Evolutionary conservation across 2,797 vertebrate genomes (phyloP).

Genomic region (Cossypha dichroa): DNA sequence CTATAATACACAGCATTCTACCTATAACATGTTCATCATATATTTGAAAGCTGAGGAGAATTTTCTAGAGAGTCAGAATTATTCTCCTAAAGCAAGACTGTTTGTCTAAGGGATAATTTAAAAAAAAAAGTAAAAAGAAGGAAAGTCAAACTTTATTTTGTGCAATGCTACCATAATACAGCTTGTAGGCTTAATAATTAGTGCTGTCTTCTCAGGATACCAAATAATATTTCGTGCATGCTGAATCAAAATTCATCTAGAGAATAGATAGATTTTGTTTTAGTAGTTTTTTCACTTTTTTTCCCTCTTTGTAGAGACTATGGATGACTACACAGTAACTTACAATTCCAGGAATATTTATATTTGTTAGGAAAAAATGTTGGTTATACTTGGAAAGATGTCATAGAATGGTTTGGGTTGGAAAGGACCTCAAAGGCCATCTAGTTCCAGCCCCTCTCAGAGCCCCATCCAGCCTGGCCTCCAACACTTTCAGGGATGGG

Average conservation of each 20-base stretch:
- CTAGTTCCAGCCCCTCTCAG: not conserved
- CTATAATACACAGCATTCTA: not conserved
- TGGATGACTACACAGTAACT: not conserved
- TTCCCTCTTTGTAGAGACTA: not conserved
- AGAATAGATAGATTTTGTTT: not conserved
- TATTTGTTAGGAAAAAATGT: not conserved
- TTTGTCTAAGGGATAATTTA: not conserved
- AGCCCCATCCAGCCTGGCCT: not conserved
- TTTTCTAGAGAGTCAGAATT: not conserved
- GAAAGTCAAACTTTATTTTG: not conserved
- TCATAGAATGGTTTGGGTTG: not conserved
- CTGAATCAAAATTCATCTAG: not conserved
- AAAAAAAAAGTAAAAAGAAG: too few species aligned
- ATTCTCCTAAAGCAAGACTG: not conserved
- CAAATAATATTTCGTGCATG: not conserved
- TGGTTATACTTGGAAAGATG: not conserved
- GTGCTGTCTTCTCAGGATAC: not conserved
- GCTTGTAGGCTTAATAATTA: not conserved
- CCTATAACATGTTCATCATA: not conserved
- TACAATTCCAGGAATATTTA: not conserved
- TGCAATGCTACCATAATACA: not conserved
- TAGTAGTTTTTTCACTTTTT: rapidly evolving
- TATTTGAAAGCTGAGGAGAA: not conserved
- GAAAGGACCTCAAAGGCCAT: not conserved
- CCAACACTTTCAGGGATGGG: not conserved